Evolutionary conservation across 2,113 vertebrate species (phyloP).

Genomic region (Oryctolagus cuniculus): DNA sequence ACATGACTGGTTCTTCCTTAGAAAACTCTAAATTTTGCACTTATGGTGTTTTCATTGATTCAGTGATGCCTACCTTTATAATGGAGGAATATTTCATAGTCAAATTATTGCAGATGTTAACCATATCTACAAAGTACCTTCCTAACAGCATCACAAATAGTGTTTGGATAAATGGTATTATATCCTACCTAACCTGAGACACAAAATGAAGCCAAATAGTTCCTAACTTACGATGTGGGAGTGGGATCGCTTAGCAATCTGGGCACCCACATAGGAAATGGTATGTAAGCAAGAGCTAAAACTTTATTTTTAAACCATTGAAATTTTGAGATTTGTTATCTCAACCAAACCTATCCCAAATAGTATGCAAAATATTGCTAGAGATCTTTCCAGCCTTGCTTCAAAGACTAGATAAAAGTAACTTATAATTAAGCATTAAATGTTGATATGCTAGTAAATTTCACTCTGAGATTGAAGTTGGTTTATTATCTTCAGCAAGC

Average conservation of each 20-base stretch:
- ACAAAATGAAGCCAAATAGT: background rate
- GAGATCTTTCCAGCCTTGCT: background rate
- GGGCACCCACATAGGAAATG: background rate
- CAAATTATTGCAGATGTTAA: background rate
- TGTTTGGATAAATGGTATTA: background rate
- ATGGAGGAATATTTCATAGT: background rate
- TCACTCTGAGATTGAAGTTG: slow-evolving; percentile 52
- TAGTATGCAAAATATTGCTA: slow-evolving; percentile 3
- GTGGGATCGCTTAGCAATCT: background rate
- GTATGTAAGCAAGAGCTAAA: background rate
- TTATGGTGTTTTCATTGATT: background rate
- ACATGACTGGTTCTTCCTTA: background rate
- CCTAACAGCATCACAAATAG: background rate
- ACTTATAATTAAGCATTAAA: slow-evolving; percentile 63
- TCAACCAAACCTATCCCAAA: slow-evolving; percentile 27
- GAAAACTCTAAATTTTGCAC: background rate
- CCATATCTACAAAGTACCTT: background rate
- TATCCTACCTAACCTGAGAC: background rate
- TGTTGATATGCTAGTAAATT: slow-evolving; percentile 64
- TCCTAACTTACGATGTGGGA: background rate
- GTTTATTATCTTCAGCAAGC: slow-evolving; percentile 64
- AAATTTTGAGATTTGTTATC: slow-evolving; percentile 1
- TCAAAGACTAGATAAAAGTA: slow-evolving; percentile 65
- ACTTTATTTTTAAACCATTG: slow-evolving; percentile 18
- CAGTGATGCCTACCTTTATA: background rate